Conservation (phyloP, 2,113 vertebrate species). For the Bolborhynchus lineola region DNA sequence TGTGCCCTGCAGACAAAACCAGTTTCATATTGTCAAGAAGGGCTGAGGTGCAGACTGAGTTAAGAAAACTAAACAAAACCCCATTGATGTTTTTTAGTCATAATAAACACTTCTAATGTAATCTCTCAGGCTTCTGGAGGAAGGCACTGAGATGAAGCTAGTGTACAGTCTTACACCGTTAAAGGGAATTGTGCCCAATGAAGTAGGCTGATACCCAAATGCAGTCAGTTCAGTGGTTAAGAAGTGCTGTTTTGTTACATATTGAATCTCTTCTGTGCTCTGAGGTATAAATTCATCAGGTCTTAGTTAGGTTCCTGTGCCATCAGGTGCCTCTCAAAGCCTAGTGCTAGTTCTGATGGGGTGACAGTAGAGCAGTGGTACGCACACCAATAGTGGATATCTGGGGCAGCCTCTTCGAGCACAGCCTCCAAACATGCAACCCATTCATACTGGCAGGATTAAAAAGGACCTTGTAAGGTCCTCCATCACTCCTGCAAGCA, state of each 20-base stretch:
- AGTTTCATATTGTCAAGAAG: neutral
- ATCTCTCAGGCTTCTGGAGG: neutral
- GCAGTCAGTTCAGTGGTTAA: neutral
- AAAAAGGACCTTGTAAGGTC: neutral
- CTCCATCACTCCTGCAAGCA: neutral
- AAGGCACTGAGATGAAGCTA: neutral
- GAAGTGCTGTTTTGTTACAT: neutral
- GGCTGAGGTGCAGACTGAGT: neutral
- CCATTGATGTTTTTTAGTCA: neutral
- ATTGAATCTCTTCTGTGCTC: neutral
- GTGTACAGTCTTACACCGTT: neutral
- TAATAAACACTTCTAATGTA: neutral
- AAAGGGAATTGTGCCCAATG: neutral
- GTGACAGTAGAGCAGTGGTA: neutral
- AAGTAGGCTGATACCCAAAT: neutral
- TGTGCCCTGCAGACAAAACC: neutral
- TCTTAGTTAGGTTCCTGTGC: neutral
- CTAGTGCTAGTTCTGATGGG: neutral
- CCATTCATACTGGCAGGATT: accelerated
- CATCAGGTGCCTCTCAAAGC: neutral
- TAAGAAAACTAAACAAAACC: neutral
- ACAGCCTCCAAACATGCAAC: neutral
- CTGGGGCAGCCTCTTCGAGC: neutral
- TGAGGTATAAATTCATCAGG: neutral
- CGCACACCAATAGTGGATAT: accelerated